Conservation (phyloP, 2,797 vertebrate species). For the Dendrocincla tyrannina region DNA sequence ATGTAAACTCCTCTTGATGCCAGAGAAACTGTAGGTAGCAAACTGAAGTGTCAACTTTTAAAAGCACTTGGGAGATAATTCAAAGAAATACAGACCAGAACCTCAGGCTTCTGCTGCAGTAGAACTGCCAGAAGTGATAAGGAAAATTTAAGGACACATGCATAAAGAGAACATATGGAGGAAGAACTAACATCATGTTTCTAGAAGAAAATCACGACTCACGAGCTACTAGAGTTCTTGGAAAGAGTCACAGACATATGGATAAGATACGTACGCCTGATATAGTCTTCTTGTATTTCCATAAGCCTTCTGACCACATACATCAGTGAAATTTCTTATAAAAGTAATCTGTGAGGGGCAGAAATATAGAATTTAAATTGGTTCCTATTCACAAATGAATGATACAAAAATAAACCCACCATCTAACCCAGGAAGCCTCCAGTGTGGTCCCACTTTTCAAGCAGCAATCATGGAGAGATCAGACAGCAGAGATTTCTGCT, state of each 20-base stretch:
- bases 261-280: neutral
- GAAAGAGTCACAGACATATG: neutral
- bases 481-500: neutral
- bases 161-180: constrained; percentile 4
- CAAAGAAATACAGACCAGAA: neutral
- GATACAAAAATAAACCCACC: neutral
- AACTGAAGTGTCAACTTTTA: neutral
- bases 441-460: neutral
- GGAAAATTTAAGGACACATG: neutral
- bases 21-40: neutral
- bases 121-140: neutral
- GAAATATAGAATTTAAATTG: neutral
- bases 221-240: neutral
- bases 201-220: neutral
- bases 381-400: neutral
- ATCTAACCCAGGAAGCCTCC: neutral
- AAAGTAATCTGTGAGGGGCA: neutral
- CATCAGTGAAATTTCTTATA: neutral
- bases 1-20: neutral
- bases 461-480: neutral
- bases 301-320: neutral
- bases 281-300: neutral
- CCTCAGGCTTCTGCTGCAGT: neutral
- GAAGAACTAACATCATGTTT: neutral
- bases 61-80: neutral